Percentiles rank a stretch among this genome's conserved stretches.
phyloP scores from a whole-genome alignment of 2,797 vertebrate genomes.

The Rhinatrema bivittatum region DNA sequence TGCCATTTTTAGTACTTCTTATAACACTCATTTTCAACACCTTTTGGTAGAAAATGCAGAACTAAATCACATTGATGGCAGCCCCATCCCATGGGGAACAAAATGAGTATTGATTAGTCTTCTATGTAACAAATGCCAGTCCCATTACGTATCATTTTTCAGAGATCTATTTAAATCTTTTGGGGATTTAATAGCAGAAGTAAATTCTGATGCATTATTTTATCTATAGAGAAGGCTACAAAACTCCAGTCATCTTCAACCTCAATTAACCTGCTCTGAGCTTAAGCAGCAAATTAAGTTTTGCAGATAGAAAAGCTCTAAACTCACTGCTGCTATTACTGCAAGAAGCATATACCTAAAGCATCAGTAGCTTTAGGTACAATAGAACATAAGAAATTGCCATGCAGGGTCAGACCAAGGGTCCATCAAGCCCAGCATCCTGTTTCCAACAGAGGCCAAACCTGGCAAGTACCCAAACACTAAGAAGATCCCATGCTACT shows the following conservation, averaged over 20 bases:
- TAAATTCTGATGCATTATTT: slow-evolving; percentile 28
- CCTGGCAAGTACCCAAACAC: too few species aligned
- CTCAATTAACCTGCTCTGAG: not conserved
- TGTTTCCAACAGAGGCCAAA: too few species aligned
- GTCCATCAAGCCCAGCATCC: too few species aligned
- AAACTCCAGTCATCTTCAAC: too few species aligned
- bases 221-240: slow-evolving; percentile 3
- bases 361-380: too few species aligned
- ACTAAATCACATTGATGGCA: slow-evolving; percentile 42
- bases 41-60: slow-evolving; percentile 28
- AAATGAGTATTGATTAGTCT: slow-evolving; percentile 43
- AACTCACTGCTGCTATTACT: too few species aligned
- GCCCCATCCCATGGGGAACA: slow-evolving; percentile 29
- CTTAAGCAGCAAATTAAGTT: too few species aligned
- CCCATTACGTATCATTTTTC: slow-evolving; percentile 15
- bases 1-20: slow-evolving; percentile 31
- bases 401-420: too few species aligned
- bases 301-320: too few species aligned
- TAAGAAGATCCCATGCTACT: too few species aligned
- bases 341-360: too few species aligned
- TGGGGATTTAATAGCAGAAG: not conserved
- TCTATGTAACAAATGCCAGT: slow-evolving; percentile 28
- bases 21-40: slow-evolving; percentile 23
- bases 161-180: slow-evolving; percentile 27
- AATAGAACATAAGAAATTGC: too few species aligned